Percentiles rank a stretch among this genome's conserved stretches.
Evolutionary conservation across 2,113 vertebrate species (phyloP).

Genomic region (Vimba vimba): DNA sequence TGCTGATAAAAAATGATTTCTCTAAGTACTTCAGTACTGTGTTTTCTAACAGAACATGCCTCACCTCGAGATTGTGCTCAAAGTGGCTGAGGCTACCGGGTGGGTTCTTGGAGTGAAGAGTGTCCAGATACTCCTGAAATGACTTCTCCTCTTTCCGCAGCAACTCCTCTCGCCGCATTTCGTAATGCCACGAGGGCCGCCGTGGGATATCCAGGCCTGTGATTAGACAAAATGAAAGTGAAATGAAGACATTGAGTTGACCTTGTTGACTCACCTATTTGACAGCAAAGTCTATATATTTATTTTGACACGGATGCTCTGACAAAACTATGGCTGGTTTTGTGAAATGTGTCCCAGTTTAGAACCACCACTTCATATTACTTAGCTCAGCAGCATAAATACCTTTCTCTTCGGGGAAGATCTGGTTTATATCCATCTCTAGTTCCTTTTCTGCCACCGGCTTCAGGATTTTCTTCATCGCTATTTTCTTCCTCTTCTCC

Average conservation of each 20-base stretch:
- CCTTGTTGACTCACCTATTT: background rate
- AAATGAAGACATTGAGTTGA: slow-evolving; percentile 28
- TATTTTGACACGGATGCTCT: background rate
- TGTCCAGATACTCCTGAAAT: slow-evolving; percentile 84
- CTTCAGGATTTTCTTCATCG: slow-evolving; percentile 80
- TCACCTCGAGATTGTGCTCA: slow-evolving; percentile 92
- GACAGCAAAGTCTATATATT: background rate
- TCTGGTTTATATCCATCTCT: slow-evolving; percentile 81
- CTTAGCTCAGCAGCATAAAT: background rate
- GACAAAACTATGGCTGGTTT: background rate
- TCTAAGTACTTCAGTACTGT: background rate
- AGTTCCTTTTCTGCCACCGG: slow-evolving; percentile 74
- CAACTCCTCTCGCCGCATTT: slow-evolving; percentile 85
- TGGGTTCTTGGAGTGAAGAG: slow-evolving; percentile 81
- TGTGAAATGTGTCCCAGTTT: background rate
- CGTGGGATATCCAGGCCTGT: slow-evolving; percentile 86
- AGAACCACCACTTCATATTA: background rate
- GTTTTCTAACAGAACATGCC: background rate
- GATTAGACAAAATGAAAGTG: slow-evolving; percentile 51
- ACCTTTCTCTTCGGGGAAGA: slow-evolving; percentile 87
- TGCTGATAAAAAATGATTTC: background rate
- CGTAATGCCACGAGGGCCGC: slow-evolving; percentile 88
- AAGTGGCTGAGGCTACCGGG: slow-evolving; percentile 88
- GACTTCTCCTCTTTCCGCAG: slow-evolving; percentile 85
- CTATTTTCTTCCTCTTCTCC: slow-evolving; percentile 83